Evolutionary conservation across 2,797 vertebrate species (phyloP), one percentile per base, ranked within the genome.

Genomic region (Myiotriccus ornatus): DNA sequence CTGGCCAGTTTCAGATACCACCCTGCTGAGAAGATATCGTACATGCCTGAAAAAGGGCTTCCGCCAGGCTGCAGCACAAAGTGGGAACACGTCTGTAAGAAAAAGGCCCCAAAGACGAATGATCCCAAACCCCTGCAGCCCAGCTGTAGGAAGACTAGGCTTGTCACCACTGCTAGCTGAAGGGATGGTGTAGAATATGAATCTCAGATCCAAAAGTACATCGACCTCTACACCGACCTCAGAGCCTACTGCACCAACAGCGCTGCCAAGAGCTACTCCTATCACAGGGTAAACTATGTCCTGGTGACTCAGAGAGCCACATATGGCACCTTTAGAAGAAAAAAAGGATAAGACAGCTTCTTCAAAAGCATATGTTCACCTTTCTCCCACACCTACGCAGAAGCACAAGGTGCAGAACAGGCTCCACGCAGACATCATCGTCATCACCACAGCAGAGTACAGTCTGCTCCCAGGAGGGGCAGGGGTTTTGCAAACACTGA

Each of bases 321-420:
- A 83, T 77, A 84, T 78, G 84, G 89, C 56, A 71, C 84, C 64
- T 88, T 73, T 27, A 79, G 60, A 83, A 94, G 86, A 74, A 84
- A 90, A 64, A 41, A 73, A 44, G 46, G 71, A 70, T 59, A 35
- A 0, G 0, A 78, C 92, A 94, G 43, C 94, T 87, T 77, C 80
- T 91, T 77, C 81, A 90, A 82, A 91, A 96, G 22, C 94, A 92
- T 96, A 95, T 96, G 94, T 89, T 96, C 91, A 95, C 94, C 96
- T 96, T 96, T 95, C 84, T 93, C 82, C 81, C 84, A 60, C 3
- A 10, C 93, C 93, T 79, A 93, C 91, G 0, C 49, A 89, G 64
- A 82, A 94, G 41, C 10, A 1, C 55, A 93, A 96, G 92, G 90
- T 82, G 67, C 67, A 79, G 91, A 93, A 94, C 78, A 59, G 28